These are phyloP conservation scores for Azorinus chamasolen DNA, from an alignment of 2,888 invertebrate species.

Conservation along the genomic window DNA sequence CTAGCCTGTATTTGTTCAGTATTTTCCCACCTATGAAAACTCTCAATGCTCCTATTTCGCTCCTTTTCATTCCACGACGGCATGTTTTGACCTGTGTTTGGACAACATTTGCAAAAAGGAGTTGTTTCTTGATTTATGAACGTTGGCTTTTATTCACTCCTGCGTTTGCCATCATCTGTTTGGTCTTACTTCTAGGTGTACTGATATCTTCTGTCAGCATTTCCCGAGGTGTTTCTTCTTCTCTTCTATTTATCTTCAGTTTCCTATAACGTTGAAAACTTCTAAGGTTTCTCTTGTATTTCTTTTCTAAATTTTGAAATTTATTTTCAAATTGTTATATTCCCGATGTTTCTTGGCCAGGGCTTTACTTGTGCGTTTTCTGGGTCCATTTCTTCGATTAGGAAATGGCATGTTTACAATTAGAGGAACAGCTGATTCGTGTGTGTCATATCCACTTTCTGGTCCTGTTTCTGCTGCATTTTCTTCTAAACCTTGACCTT, in stretches of 20 bases:
- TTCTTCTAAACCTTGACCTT: no score
- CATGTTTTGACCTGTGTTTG: conserved; percentile 15
- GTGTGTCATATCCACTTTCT: conserved; percentile 34
- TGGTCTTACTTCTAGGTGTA: conserved; percentile 23
- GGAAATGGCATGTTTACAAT: conserved; percentile 25
- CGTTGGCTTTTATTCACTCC: conserved; percentile 12
- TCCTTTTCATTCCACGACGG: conserved; percentile 4
- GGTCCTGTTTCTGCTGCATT: no score
- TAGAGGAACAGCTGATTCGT: conserved; percentile 1
- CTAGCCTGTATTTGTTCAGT: conserved; percentile 18
- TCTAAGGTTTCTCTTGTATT: no score
- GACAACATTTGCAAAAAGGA: conserved; percentile 26
- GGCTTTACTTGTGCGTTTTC: conserved; percentile 18
- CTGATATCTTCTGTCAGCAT: neutral
- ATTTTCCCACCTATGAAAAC: conserved; percentile 24
- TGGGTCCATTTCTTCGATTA: conserved; percentile 29
- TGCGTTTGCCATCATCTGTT: conserved; percentile 6
- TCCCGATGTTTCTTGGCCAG: conserved; percentile 12
- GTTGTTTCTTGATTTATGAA: conserved; percentile 25
- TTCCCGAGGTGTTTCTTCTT: neutral
- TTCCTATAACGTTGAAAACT: no score
- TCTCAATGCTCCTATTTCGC: neutral
- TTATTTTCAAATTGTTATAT: no score
- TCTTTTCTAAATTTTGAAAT: no score
- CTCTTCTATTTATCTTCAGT: no score